Evolutionary conservation across 2,888 invertebrate species (phyloP), one percentile per base, ranked within the genome.

Genomic region (Tetranychus piercei): DNA sequence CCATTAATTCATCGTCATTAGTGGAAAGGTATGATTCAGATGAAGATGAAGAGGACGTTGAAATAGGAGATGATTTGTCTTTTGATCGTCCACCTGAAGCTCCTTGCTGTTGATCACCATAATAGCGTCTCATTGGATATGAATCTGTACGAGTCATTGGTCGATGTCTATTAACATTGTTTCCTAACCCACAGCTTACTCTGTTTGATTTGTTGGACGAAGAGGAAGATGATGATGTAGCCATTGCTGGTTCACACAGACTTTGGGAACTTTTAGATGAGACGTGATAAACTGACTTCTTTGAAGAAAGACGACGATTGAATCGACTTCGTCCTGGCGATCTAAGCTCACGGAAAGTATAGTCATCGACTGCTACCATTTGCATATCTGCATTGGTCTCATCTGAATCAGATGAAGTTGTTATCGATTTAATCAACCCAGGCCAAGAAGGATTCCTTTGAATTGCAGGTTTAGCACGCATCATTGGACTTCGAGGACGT

Each of bases 381-480:
- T 22, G n/a, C 20, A 20, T 23, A 69, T 69, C 69, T 67, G 67
- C 67, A 9, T 9, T 20, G 5, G 69, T 20, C 20, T 71, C 71
- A 44, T 71, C 71, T 7, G 71, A 71, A 45, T 71, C 71, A 8
- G 71, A 71, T 15, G 71, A 23, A 44, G 71, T 43, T 34, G 43
- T 71, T 5, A 44, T 71, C 34, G 45, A 71, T 7, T 43, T 44
- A 8, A 45, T 69, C n/a, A 69, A 6, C 23, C 69, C 44, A 20
- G 71, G 71, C 71, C 71, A 71, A n/a, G 71, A 71, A 44, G 71
- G 71, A 71, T 71, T 71, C 9, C 71, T 20, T 20, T 71, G 45
- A n/a, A 71, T 71, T 43, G 4, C 2, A 44, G 44, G 71, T 20
- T 71, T 71, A 55, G 6, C 55, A 55, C 55, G 55, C 55, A 55